Evolutionary conservation across 2,888 invertebrate species (phyloP).

Genomic region (Cosmia pyralina): DNA sequence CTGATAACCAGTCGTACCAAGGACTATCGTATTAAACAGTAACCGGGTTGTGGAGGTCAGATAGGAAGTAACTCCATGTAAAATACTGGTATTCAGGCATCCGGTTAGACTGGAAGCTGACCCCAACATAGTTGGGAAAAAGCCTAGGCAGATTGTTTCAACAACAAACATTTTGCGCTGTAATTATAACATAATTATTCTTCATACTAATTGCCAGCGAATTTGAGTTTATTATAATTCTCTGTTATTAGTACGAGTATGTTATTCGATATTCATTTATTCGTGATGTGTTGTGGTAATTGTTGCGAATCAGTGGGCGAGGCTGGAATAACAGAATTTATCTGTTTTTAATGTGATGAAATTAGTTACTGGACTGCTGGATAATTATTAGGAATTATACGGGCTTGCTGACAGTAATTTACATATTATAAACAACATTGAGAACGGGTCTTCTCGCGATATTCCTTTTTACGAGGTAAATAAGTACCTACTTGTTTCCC

Average conservation of each 20-base stretch:
- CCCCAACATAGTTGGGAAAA: no score
- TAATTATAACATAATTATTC: background rate
- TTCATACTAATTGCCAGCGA: background rate
- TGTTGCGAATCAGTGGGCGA: background rate
- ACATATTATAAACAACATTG: no score
- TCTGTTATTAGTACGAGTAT: slow-evolving; percentile 6
- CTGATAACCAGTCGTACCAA: no score
- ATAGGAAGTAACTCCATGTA: no score
- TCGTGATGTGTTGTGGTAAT: background rate
- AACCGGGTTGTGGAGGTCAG: no score
- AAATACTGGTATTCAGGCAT: no score
- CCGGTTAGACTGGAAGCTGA: no score
- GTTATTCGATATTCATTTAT: slow-evolving; percentile 22
- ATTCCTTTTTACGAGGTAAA: no score
- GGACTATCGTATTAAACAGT: no score
- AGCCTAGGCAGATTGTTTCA: no score
- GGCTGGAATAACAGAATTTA: background rate
- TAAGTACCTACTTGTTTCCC: no score
- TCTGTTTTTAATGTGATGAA: slow-evolving; percentile 9
- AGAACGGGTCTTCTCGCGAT: no score
- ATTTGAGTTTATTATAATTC: slow-evolving; percentile 3
- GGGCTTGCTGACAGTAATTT: background rate
- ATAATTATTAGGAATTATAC: background rate
- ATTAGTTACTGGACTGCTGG: background rate
- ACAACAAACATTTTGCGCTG: background rate